A percentile compares a stretch with the other conserved stretches of the same genome.
Evolutionary conservation across 1,140 invertebrate species (phyloP).

Genomic region (Bradysia coprophila): DNA sequence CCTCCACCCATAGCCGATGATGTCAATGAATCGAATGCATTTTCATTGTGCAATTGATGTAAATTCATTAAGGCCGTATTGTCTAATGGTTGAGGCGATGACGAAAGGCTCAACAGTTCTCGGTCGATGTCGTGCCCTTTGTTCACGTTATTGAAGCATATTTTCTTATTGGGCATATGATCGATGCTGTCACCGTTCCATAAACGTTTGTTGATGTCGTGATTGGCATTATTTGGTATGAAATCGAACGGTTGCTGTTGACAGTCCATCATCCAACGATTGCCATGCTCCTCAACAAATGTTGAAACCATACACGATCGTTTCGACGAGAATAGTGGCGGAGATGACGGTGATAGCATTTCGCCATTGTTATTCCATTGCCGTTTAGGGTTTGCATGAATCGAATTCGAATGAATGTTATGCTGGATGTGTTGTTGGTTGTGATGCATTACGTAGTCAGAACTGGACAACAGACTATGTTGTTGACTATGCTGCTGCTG

Average conservation of each 20-base stretch:
- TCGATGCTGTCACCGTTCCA: slow-evolving; percentile 12
- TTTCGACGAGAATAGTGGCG: not conserved
- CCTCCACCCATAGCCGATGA: slow-evolving; percentile 7
- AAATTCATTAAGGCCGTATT: slow-evolving; percentile 1
- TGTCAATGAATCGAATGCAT: slow-evolving; percentile 7
- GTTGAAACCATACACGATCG: slow-evolving; percentile 1
- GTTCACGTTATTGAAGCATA: slow-evolving; percentile 8
- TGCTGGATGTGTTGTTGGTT: not conserved
- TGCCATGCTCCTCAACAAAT: slow-evolving; percentile 1
- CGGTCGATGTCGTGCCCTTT: slow-evolving; percentile 1
- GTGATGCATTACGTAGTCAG: not conserved
- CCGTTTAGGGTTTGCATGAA: slow-evolving; percentile 3
- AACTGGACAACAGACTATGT: no score
- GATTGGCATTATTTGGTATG: slow-evolving; percentile 8
- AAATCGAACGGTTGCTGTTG: not conserved
- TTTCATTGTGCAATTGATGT: not conserved
- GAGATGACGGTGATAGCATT: not conserved
- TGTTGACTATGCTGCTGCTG: no score
- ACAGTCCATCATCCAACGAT: slow-evolving; percentile 4
- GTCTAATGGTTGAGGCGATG: not conserved
- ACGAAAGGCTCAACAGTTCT: not conserved
- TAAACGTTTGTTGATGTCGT: slow-evolving; percentile 10
- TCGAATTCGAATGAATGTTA: not conserved
- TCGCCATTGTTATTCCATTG: slow-evolving; percentile 3
- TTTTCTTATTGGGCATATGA: slow-evolving; percentile 15